Conservation (phyloP, 2,113 vertebrate genomes). For the Suncus etruscus region DNA sequence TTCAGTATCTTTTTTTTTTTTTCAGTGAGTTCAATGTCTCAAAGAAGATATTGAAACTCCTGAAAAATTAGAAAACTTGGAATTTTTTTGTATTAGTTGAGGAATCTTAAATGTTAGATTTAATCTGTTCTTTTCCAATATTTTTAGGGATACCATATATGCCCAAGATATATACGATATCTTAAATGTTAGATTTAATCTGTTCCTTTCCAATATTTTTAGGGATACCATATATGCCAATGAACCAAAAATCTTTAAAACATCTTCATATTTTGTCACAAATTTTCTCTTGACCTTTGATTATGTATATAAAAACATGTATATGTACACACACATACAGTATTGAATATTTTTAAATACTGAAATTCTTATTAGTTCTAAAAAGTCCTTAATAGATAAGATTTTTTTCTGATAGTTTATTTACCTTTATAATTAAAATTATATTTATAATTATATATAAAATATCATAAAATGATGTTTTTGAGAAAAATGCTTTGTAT, state of each 20-base stretch:
- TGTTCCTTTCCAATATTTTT: slow-evolving; percentile 35
- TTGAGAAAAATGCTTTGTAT: slow-evolving; percentile 17
- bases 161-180: too few relatives aligned
- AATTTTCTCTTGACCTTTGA: background rate
- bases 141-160: background rate
- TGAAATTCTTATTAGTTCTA: background rate
- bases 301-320: background rate
- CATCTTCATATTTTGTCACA: background rate
- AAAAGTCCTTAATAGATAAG: background rate
- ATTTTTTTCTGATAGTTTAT: slow-evolving; percentile 30
- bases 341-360: background rate
- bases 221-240: background rate
- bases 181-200: slow-evolving; percentile 53
- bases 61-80: background rate
- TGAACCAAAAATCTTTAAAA: slow-evolving; percentile 34
- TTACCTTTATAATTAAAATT: slow-evolving; percentile 6
- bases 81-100: slow-evolving; percentile 5
- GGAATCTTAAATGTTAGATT: slow-evolving; percentile 39
- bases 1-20: too few relatives aligned
- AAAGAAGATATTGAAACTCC: slow-evolving; percentile 23
- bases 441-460: background rate
- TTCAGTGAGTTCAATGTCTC: background rate
- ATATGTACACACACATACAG: background rate
- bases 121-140: slow-evolving; percentile 40
- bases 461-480: background rate